Evolutionary conservation across 2,888 invertebrate species (phyloP), one percentile per base, ranked within the genome.

Genomic region (Tetrapedia diversipes): DNA sequence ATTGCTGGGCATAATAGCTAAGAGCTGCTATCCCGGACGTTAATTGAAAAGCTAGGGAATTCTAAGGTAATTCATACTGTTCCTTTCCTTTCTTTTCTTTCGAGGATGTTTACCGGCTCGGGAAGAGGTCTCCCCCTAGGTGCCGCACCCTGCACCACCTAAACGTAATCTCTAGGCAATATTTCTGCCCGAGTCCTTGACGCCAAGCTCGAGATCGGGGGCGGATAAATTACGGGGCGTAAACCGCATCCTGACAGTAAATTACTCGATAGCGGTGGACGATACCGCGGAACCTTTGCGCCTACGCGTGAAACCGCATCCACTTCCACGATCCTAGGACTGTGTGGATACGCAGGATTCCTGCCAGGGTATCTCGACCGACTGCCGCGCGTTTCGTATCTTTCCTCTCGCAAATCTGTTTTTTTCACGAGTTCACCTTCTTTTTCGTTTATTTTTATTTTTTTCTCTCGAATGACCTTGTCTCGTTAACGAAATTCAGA

Each of bases 191-290:
- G 54, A 79, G 65, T 61, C 83, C 83, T 82, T 74, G 79, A 72
- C 80, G 81, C 53, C 59, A 56, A 54, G 84, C 61, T 16, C 70
- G 14, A 60, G 73, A 71, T 66, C 53, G 66, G 78, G 71, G 69
- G 75, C 73, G 76, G 76, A 81, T 84, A 86, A 84, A 83, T 86
- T 85, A 81, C 65, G 64, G 69, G 81, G 81, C 84, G 78, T 85
- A 85, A 83, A 83, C 75, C 53, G 73, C 64, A 56, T 51, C 69
- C 73, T 60, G 83, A 65, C 74, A 27, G 67, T 83, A 81, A 84
- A 84, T 83, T 84, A 81, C 67, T 66, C 71, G 84, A 83, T 81
- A 74, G 67, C 47, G 51, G 56, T 64, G 66, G 43, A 69, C 82
- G 63, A 54, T 72, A 77, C 53, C 59, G 51, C 34, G 27, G 14